These are phyloP conservation scores for Struthidea cinerea DNA, from an alignment of 2,113 vertebrate species.

Conservation along the genomic window DNA sequence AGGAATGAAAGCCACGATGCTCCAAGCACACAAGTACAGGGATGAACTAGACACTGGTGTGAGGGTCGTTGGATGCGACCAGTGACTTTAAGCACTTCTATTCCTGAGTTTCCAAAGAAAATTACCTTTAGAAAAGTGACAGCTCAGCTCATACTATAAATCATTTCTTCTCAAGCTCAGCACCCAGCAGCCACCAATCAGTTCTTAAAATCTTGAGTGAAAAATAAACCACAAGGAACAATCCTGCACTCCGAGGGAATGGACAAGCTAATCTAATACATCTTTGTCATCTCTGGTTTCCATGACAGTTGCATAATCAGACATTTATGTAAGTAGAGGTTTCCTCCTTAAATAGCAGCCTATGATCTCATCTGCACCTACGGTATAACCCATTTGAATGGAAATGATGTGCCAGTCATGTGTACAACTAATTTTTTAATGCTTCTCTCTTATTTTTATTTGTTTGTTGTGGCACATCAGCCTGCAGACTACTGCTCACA, in stretches of 20 bases:
- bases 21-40: neutral
- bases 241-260: neutral
- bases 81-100: neutral
- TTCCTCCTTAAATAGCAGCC: slow-evolving; percentile 60
- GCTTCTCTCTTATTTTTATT: neutral
- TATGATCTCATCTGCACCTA: slow-evolving; percentile 55
- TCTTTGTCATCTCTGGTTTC: slow-evolving; percentile 57
- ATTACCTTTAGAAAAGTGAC: neutral
- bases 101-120: neutral
- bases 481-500: neutral
- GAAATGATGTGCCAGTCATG: neutral
- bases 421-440: slow-evolving; percentile 13
- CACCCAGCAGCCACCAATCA: neutral
- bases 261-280: slow-evolving; percentile 26
- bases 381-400: slow-evolving; percentile 19
- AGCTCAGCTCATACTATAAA: neutral
- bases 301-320: slow-evolving; percentile 65
- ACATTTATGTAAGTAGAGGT: slow-evolving; percentile 60
- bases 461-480: neutral
- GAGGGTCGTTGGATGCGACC: accelerated
- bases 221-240: slow-evolving; percentile 17
- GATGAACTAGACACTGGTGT: neutral
- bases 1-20: neutral
- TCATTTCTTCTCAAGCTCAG: neutral
- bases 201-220: neutral